phyloP scores from a whole-genome alignment of 1,140 invertebrate genomes.

The Drosophila paulistorum region DNA sequence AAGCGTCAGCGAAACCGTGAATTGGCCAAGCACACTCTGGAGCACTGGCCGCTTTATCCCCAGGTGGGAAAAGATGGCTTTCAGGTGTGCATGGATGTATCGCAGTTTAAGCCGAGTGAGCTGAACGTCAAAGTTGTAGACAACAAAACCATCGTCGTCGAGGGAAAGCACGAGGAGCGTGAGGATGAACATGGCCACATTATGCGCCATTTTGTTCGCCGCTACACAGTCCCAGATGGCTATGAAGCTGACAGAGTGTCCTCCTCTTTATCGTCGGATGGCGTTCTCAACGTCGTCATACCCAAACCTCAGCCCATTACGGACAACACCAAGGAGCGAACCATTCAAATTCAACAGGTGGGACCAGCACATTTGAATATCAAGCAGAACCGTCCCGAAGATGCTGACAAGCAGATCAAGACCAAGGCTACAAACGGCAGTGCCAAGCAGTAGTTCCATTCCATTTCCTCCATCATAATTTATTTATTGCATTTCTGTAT shows the following conservation, averaged over 20 bases:
- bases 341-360: slow-evolving; percentile 62
- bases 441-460: slow-evolving; percentile 28
- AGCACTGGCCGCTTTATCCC: slow-evolving; percentile 33
- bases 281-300: slow-evolving; percentile 88
- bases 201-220: slow-evolving; percentile 87
- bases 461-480: slow-evolving; percentile 25
- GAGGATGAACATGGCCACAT: slow-evolving; percentile 86
- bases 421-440: slow-evolving; percentile 39
- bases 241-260: slow-evolving; percentile 86
- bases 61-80: slow-evolving; percentile 79
- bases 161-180: slow-evolving; percentile 89
- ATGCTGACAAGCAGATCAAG: slow-evolving; percentile 36
- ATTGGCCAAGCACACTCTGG: slow-evolving; percentile 37
- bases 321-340: slow-evolving; percentile 63
- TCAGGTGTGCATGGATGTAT: slow-evolving; percentile 87
- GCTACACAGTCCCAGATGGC: slow-evolving; percentile 88
- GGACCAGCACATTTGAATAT: slow-evolving; percentile 58
- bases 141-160: slow-evolving; percentile 86
- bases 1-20: slow-evolving; percentile 39
- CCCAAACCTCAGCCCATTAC: slow-evolving; percentile 83
- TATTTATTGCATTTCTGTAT: slow-evolving; percentile 42
- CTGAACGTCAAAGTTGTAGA: slow-evolving; percentile 89
- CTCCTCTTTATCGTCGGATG: slow-evolving; percentile 89
- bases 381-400: slow-evolving; percentile 40
- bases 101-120: slow-evolving; percentile 89